A percentile compares a stretch with the other conserved stretches of the same genome.
phyloP scores from a whole-genome alignment of 2,888 invertebrate genomes.

The Timema cristinae region DNA sequence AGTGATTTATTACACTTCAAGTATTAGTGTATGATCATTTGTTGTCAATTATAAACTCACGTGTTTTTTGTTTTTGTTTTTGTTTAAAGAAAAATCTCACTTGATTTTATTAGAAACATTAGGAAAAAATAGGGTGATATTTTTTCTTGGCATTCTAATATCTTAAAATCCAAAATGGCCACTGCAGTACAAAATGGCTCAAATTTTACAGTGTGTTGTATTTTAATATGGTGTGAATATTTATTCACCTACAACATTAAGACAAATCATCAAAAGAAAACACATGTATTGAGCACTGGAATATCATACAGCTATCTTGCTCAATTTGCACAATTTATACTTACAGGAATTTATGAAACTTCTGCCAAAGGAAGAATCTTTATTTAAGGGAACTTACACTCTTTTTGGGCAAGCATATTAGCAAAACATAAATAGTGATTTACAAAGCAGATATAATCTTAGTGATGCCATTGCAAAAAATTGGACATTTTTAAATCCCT shows the following conservation, averaged over 20 bases:
- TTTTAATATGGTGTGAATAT: background rate
- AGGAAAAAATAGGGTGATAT: no score
- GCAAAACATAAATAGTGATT: background rate
- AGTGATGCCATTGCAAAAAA: conserved; percentile 1
- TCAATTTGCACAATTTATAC: background rate
- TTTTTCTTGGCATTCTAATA: no score
- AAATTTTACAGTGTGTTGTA: background rate
- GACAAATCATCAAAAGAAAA: background rate
- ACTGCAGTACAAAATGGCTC: background rate
- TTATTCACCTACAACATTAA: conserved; percentile 4
- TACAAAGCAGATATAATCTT: background rate
- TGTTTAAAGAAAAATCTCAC: no score
- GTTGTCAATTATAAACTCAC: no score
- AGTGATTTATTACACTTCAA: background rate
- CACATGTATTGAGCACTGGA: background rate
- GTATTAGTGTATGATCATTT: no score
- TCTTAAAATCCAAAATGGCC: no score
- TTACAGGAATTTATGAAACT: background rate
- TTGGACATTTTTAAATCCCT: background rate
- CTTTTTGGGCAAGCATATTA: conserved; percentile 1
- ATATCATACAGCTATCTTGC: background rate
- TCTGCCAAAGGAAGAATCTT: background rate
- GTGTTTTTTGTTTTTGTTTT: no score
- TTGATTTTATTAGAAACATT: background rate
- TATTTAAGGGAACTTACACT: background rate